Conservation (phyloP, 2,888 invertebrate genomes). For the Gymnoscelis rufifasciata region DNA sequence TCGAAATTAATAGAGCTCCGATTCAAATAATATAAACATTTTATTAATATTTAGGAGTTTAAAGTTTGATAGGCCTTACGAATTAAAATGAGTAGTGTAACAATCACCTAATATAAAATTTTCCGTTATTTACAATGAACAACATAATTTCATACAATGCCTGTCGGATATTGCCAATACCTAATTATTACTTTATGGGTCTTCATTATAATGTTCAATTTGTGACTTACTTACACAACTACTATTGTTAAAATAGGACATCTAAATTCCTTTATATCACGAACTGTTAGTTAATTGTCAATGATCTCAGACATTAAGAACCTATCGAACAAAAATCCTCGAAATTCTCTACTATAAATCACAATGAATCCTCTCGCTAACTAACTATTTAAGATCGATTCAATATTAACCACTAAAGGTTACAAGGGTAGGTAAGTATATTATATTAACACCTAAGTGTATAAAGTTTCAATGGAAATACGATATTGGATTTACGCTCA, state of each 20-base stretch:
- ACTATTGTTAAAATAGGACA: too few relatives aligned
- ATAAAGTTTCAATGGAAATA: slow-evolving; percentile 36
- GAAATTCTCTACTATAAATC: too few relatives aligned
- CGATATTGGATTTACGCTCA: slow-evolving; percentile 64
- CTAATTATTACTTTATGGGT: neutral
- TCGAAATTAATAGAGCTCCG: slow-evolving; percentile 24
- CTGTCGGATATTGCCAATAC: neutral
- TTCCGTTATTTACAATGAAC: slow-evolving; percentile 21
- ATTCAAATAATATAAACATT: slow-evolving; percentile 28
- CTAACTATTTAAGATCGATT: neutral
- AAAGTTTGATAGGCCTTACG: slow-evolving; percentile 54
- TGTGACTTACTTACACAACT: slow-evolving; percentile 3
- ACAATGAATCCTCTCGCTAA: too few relatives aligned
- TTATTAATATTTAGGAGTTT: slow-evolving; percentile 45
- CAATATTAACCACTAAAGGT: neutral
- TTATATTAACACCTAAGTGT: slow-evolving; percentile 7
- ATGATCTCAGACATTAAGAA: too few relatives aligned
- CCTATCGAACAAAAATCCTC: too few relatives aligned
- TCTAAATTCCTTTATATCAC: too few relatives aligned
- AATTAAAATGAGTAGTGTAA: slow-evolving; percentile 29
- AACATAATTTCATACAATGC: slow-evolving; percentile 19
- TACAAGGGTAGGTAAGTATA: slow-evolving; percentile 5
- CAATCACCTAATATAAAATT: slow-evolving; percentile 29
- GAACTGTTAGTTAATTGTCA: too few relatives aligned
- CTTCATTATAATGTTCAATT: slow-evolving; percentile 1